Percentiles rank a stretch among this genome's conserved stretches.
Evolutionary conservation across 2,113 vertebrate species (phyloP).

Genomic region (Rynchops niger): DNA sequence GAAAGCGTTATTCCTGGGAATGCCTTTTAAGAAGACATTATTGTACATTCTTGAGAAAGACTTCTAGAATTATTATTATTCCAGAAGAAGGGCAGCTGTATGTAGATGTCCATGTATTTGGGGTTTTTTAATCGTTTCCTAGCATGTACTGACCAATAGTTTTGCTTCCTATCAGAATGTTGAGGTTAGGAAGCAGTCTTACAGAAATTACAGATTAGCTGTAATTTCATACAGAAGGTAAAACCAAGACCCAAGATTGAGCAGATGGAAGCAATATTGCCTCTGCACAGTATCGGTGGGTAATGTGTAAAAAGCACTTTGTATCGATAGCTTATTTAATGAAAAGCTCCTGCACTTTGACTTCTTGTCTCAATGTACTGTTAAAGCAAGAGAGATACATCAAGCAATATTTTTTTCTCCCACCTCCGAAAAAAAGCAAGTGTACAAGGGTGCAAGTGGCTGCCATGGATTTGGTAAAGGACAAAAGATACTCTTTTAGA

Average conservation of each 20-base stretch:
- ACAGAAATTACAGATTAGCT: not conserved
- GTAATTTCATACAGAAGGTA: not conserved
- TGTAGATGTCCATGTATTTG: not conserved
- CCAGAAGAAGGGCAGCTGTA: not conserved
- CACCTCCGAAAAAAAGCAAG: not conserved
- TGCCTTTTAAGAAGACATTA: not conserved
- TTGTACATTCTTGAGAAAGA: not conserved
- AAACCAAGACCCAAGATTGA: not conserved
- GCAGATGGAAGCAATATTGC: not conserved
- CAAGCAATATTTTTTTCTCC: not conserved
- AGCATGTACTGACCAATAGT: fast-evolving
- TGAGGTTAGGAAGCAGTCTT: not conserved
- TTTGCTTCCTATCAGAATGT: not conserved
- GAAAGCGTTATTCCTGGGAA: not conserved
- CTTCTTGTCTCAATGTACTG: not conserved
- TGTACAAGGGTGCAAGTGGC: not conserved
- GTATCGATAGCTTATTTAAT: not conserved
- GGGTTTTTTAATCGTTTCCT: not conserved
- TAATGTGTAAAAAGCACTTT: not conserved
- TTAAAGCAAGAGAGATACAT: not conserved
- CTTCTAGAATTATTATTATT: not conserved
- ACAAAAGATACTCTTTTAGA: not conserved
- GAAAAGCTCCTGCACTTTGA: not conserved
- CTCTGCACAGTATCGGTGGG: not conserved
- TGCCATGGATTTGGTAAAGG: not conserved